Conservation (phyloP, 2,797 vertebrate genomes). For the Urocyon cinereoargenteus region DNA sequence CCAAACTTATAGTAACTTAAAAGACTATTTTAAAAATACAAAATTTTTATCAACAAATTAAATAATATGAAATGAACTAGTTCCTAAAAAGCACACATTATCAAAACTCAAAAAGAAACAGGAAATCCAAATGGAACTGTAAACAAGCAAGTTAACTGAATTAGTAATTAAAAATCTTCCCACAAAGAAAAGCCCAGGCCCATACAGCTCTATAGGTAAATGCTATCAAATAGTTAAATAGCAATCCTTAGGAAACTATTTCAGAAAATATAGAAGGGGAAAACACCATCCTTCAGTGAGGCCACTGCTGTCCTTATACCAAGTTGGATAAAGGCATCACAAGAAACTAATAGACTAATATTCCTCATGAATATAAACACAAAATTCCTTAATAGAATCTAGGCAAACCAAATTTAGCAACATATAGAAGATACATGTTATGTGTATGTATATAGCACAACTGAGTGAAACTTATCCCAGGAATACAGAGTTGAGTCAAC, state of each 20-base stretch:
- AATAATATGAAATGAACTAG: background rate
- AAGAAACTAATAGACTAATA: background rate
- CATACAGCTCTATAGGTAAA: background rate
- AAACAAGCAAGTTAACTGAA: background rate
- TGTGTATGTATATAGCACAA: background rate
- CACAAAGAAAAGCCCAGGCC: background rate
- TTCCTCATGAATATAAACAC: background rate
- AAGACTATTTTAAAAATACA: background rate
- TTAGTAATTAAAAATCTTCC: background rate
- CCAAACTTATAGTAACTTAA: background rate
- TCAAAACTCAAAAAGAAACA: background rate
- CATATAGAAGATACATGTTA: background rate
- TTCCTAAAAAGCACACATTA: background rate
- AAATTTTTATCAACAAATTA: background rate
- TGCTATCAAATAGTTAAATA: background rate
- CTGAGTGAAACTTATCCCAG: background rate
- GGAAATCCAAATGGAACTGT: background rate
- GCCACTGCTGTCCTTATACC: background rate
- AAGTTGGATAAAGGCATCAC: background rate
- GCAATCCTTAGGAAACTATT: background rate
- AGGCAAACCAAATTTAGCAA: background rate
- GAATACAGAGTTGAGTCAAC: background rate
- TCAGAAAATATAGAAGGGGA: background rate
- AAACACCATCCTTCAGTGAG: background rate
- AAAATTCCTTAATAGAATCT: slow-evolving; percentile 29